A percentile compares a stretch with the other conserved stretches of the same genome.
Evolutionary conservation across 2,888 invertebrate species (phyloP).

Genomic region (Drosophila atripex): DNA sequence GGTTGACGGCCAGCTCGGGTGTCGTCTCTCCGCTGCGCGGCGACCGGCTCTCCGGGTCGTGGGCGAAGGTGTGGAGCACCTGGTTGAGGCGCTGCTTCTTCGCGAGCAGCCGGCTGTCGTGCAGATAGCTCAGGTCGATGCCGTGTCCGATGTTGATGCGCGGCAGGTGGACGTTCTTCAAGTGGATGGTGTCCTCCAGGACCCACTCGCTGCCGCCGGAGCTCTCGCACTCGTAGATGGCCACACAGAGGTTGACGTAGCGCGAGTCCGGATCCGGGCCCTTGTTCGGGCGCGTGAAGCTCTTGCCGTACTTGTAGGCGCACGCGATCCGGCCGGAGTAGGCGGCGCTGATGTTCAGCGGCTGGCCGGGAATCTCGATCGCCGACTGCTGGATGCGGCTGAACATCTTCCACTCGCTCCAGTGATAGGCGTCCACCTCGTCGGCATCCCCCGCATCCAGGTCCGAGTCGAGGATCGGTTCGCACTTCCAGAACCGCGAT

Average conservation of each 20-base stretch:
- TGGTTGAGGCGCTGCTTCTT: slow-evolving; percentile 93
- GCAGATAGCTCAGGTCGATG: slow-evolving; percentile 92
- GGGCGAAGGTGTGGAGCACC: slow-evolving; percentile 91
- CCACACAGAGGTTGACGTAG: slow-evolving; percentile 95
- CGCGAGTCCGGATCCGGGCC: slow-evolving; percentile 89
- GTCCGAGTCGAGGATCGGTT: slow-evolving; percentile 53
- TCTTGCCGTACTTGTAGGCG: slow-evolving; percentile 97
- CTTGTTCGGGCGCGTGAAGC: slow-evolving; percentile 92
- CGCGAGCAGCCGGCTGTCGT: slow-evolving; percentile 91
- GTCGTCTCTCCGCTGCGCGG: slow-evolving; percentile 85
- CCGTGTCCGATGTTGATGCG: slow-evolving; percentile 92
- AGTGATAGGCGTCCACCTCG: slow-evolving; percentile 85
- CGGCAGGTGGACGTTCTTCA: slow-evolving; percentile 95
- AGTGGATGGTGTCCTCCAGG: slow-evolving; percentile 96
- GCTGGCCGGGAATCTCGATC: slow-evolving; percentile 91
- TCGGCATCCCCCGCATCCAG: neutral
- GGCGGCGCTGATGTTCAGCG: slow-evolving; percentile 97
- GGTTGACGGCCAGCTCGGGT: slow-evolving; percentile 80
- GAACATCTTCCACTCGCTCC: slow-evolving; percentile 96
- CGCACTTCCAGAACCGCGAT: slow-evolving; percentile 93
- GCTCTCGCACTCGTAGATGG: slow-evolving; percentile 99
- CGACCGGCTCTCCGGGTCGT: slow-evolving; percentile 88
- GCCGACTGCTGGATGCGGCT: slow-evolving; percentile 88
- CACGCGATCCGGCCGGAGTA: slow-evolving; percentile 99
- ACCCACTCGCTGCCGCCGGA: slow-evolving; percentile 98